phyloP scores from a whole-genome alignment of 2,797 vertebrate species.

The Falco peregrinus region DNA sequence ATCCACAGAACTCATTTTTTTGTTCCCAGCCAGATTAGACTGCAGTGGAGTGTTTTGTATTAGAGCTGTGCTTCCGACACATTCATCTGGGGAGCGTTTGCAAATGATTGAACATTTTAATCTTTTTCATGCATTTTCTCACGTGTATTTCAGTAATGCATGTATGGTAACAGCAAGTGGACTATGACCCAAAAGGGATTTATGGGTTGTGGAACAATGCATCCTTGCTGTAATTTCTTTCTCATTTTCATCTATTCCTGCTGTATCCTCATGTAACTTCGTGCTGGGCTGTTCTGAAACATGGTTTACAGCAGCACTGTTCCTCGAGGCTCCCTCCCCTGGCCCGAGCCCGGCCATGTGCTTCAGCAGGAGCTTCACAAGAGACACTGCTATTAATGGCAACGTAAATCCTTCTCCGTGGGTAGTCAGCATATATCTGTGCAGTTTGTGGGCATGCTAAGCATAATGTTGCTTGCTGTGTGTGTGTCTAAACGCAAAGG shows the following conservation, averaged over 20 bases:
- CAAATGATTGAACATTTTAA: conserved; percentile 44
- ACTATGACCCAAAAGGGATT: conserved; percentile 26
- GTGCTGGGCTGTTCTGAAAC: neutral
- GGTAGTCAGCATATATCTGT: neutral
- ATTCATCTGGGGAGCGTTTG: conserved; percentile 11
- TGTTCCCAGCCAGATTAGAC: neutral
- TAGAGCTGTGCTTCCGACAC: neutral
- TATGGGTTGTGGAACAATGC: neutral
- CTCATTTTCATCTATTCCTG: neutral
- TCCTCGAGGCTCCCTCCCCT: neutral
- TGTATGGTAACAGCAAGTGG: neutral
- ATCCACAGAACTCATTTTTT: neutral
- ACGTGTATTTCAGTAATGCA: neutral
- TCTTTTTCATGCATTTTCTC: neutral
- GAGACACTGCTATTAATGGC: neutral
- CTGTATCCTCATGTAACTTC: neutral
- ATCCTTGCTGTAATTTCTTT: neutral
- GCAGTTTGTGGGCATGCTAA: neutral
- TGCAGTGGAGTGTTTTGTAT: neutral
- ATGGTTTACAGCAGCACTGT: neutral
- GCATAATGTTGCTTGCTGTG: neutral
- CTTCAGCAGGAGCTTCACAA: neutral
- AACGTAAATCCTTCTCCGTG: fast-evolving
- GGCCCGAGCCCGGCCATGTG: neutral
- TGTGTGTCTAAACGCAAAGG: neutral